phyloP scores from a whole-genome alignment of 2,888 invertebrate species.

The Eupithecia inturbata region DNA sequence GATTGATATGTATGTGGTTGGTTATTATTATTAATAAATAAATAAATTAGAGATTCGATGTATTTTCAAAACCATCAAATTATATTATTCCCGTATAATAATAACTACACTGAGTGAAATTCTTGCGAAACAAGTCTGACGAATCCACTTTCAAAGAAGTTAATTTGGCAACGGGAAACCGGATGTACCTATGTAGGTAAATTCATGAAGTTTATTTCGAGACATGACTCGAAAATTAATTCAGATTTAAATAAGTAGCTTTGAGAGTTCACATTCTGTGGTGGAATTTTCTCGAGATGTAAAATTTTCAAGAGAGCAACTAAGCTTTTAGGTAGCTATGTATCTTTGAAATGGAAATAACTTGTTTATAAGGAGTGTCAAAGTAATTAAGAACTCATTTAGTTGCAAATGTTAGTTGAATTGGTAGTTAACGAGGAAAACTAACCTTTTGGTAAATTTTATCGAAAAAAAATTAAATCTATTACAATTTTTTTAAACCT shows the following conservation, averaged over 20 bases:
- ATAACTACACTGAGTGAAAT: not conserved
- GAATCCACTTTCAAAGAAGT: not conserved
- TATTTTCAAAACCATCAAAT: too few species aligned
- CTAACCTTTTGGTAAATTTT: too few species aligned
- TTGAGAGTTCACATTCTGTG: slow-evolving; percentile 4
- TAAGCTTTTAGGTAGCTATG: not conserved
- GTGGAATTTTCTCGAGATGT: not conserved
- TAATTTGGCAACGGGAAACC: not conserved
- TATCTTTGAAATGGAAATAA: not conserved
- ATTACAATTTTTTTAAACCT: too few species aligned
- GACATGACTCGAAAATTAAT: not conserved
- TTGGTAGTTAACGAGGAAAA: too few species aligned
- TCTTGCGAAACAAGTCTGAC: not conserved
- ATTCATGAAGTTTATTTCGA: not conserved
- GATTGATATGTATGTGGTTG: too few species aligned
- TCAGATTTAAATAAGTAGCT: not conserved
- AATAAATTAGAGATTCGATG: too few species aligned
- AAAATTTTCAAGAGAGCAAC: not conserved
- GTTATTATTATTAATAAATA: too few species aligned
- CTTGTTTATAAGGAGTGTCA: not conserved
- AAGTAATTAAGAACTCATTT: not conserved
- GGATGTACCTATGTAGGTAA: slow-evolving; percentile 3
- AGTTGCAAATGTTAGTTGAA: too few species aligned
- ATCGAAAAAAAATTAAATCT: too few species aligned
- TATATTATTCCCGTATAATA: too few species aligned